Percentiles rank a stretch among this genome's conserved stretches.
Evolutionary conservation across 2,113 vertebrate species (phyloP).

Genomic region (Syngnathoides biaculeatus): DNA sequence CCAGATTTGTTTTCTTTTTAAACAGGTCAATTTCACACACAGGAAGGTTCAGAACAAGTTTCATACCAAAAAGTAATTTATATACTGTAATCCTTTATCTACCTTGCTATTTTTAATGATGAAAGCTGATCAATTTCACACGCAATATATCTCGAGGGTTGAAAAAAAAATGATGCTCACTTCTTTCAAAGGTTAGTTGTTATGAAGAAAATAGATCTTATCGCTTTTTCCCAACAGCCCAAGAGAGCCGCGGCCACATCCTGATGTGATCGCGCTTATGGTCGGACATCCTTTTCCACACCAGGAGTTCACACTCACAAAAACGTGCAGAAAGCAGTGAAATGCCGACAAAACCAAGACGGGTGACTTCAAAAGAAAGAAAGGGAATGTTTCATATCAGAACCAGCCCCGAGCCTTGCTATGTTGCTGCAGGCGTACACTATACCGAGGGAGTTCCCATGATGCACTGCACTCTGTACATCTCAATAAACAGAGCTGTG

Average conservation of each 20-base stretch:
- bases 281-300: slow-evolving; percentile 49
- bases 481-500: neutral
- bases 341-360: slow-evolving; percentile 26
- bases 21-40: too few relatives aligned
- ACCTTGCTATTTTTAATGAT: neutral
- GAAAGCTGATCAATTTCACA: neutral
- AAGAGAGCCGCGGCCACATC: slow-evolving; percentile 24
- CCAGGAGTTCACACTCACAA: slow-evolving; percentile 43
- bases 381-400: neutral
- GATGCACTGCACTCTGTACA: slow-evolving; percentile 7
- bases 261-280: slow-evolving; percentile 60
- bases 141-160: neutral
- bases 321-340: slow-evolving; percentile 6
- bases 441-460: neutral
- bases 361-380: slow-evolving; percentile 4
- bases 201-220: neutral
- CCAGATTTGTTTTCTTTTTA: too few relatives aligned
- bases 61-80: too few relatives aligned
- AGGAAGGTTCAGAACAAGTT: too few relatives aligned
- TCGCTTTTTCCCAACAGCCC: slow-evolving; percentile 8
- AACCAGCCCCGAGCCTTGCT: neutral
- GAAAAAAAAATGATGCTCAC: neutral
- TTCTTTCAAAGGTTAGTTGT: neutral
- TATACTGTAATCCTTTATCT: neutral
- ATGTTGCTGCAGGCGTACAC: neutral